Conservation (phyloP, 1,140 invertebrate species). For the Philotrypesis tridentata region DNA sequence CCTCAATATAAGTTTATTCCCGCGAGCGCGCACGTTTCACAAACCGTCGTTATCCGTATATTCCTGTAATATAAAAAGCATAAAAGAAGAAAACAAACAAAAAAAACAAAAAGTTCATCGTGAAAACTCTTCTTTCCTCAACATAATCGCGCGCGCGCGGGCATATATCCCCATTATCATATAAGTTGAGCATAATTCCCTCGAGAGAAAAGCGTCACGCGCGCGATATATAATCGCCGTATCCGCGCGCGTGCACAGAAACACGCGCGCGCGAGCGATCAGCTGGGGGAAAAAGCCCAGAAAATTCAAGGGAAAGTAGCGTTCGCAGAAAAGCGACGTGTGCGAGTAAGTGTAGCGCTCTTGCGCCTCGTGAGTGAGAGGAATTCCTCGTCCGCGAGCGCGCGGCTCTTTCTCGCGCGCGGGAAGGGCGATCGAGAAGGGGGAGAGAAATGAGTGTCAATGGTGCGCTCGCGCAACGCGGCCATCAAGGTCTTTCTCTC, state of each 20-base stretch:
- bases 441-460: not conserved
- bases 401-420: not conserved
- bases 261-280: not conserved
- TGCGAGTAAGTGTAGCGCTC: not conserved
- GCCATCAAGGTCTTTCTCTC: not conserved
- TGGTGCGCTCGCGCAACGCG: not conserved
- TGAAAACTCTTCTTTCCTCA: too few relatives aligned
- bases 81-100: too few relatives aligned
- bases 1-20: too few relatives aligned
- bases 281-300: not conserved
- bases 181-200: too few relatives aligned
- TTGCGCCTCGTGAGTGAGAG: not conserved
- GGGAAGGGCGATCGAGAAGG: not conserved
- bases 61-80: too few relatives aligned
- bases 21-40: too few relatives aligned
- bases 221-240: not conserved
- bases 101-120: too few relatives aligned
- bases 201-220: not conserved
- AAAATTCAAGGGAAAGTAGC: conserved; percentile 6
- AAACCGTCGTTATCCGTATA: too few relatives aligned
- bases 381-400: not conserved
- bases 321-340: conserved; percentile 3
- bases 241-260: too few relatives aligned
- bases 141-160: too few relatives aligned
- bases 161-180: too few relatives aligned